These are phyloP conservation scores for Drosophila pandora DNA, from an alignment of 1,140 invertebrate genomes.

Conservation along the genomic window DNA sequence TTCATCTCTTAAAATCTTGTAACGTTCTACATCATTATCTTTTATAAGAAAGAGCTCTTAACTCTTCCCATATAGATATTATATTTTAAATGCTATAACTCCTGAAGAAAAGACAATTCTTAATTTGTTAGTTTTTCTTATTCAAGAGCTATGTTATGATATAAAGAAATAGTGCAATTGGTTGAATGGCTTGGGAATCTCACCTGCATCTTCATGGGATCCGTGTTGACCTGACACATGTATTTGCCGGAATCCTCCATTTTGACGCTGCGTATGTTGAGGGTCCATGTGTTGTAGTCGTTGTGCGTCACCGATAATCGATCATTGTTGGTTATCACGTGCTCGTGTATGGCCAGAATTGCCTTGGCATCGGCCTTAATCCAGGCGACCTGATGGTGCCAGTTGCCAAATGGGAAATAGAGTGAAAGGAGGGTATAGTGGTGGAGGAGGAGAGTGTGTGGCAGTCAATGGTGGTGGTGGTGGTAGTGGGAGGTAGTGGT, in stretches of 20 bases:
- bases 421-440: background rate
- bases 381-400: slow-evolving; percentile 91
- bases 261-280: slow-evolving; percentile 92
- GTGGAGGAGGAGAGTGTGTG: slow-evolving; percentile 5
- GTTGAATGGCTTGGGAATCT: slow-evolving; percentile 47
- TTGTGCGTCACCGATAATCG: slow-evolving; percentile 93
- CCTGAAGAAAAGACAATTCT: too few species aligned
- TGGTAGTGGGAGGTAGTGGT: background rate
- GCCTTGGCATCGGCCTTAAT: slow-evolving; percentile 96
- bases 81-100: too few species aligned
- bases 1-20: too few species aligned
- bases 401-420: slow-evolving; percentile 17
- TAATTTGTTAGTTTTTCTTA: too few species aligned
- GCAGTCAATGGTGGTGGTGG: slow-evolving; percentile 2
- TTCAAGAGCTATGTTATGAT: too few species aligned
- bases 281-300: slow-evolving; percentile 94
- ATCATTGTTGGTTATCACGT: slow-evolving; percentile 96
- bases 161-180: too few species aligned
- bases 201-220: slow-evolving; percentile 97
- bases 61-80: too few species aligned
- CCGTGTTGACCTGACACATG: slow-evolving; percentile 97
- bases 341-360: slow-evolving; percentile 95
- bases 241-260: slow-evolving; percentile 93
- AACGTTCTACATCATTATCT: too few species aligned
- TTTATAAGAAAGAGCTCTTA: too few species aligned